Conservation (phyloP, 2,888 invertebrate species). For the Neoaliturus tenellus region DNA sequence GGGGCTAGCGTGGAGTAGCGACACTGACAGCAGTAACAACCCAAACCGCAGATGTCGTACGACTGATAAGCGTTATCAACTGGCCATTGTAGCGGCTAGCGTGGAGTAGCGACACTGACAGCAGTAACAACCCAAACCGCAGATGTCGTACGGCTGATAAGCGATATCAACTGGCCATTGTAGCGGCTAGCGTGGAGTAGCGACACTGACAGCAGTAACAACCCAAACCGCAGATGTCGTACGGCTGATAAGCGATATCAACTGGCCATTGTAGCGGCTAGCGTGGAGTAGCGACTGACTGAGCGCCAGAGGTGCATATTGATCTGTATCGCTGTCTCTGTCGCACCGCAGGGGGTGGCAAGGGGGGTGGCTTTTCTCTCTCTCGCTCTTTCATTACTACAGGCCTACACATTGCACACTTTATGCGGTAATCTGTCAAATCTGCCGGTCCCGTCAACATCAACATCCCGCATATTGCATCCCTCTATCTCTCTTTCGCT, state of each 20-base stretch:
- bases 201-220: no score
- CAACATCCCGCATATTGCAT: background rate
- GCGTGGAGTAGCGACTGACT: background rate
- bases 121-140: no score
- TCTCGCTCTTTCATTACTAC: slow-evolving; percentile 39
- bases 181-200: no score
- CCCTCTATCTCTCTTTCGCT: no score
- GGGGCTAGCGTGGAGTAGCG: no score
- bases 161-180: no score
- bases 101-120: no score
- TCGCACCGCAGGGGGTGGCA: slow-evolving; percentile 29
- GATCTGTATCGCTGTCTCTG: slow-evolving; percentile 42
- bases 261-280: background rate
- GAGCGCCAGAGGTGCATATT: slow-evolving; percentile 35
- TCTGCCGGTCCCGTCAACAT: background rate
- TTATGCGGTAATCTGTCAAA: slow-evolving; percentile 13
- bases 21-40: no score
- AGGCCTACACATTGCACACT: slow-evolving; percentile 34
- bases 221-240: background rate
- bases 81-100: no score
- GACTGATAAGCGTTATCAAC: no score
- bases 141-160: no score
- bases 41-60: no score
- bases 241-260: background rate
- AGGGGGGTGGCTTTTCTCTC: background rate